A percentile compares a stretch with the other conserved stretches of the same genome.
Evolutionary conservation across 2,113 vertebrate genomes (phyloP).

Genomic region (Campylomormyrus numenius): DNA sequence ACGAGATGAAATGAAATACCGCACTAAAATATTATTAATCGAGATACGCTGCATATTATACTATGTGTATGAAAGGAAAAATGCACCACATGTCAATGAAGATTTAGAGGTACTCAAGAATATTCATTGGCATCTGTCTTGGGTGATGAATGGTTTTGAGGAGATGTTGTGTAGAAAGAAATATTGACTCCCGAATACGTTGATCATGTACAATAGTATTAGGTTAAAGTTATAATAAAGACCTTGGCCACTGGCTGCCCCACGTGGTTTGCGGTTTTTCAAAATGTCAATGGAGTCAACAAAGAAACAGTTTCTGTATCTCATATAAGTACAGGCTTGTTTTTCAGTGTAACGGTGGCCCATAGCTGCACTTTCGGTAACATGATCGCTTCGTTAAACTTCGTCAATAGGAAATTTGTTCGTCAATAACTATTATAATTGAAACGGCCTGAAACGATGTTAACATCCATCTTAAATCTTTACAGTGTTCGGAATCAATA

Average conservation of each 20-base stretch:
- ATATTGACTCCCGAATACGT: not conserved
- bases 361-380: not conserved
- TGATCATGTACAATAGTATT: not conserved
- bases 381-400: not conserved
- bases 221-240: not conserved
- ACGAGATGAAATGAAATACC: not conserved
- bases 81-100: not conserved
- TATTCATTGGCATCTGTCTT: not conserved
- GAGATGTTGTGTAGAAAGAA: not conserved
- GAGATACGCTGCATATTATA: not conserved
- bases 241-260: not conserved
- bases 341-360: not conserved
- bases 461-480: not conserved
- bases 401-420: not conserved
- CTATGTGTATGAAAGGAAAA: not conserved
- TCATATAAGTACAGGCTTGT: not conserved
- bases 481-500: not conserved
- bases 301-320: not conserved
- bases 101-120: not conserved
- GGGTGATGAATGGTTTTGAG: not conserved
- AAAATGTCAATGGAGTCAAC: not conserved
- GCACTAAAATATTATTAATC: not conserved
- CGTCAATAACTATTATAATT: not conserved
- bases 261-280: not conserved
- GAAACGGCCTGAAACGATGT: not conserved